These are phyloP conservation scores for Rhinolophus ferrumequinum DNA, from an alignment of 2,113 vertebrate genomes.

Conservation along the genomic window DNA sequence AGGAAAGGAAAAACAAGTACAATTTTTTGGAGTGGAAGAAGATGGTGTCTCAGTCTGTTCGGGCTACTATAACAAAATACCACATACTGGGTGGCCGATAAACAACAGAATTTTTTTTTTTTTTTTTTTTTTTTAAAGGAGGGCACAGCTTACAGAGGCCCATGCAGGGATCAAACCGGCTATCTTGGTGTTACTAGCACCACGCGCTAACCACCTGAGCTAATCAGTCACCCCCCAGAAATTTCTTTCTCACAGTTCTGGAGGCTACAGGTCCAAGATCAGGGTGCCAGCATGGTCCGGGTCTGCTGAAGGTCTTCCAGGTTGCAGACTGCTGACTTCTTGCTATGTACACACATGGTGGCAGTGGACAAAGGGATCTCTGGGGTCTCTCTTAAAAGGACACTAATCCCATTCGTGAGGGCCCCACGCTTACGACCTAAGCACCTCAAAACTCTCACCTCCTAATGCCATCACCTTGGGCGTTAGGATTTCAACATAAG, in stretches of 20 bases:
- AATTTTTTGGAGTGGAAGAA: not conserved
- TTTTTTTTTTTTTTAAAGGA: too few species aligned
- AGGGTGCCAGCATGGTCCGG: not conserved
- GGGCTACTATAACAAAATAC: not conserved
- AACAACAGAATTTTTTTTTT: not conserved
- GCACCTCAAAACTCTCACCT: not conserved
- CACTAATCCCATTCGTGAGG: too few species aligned
- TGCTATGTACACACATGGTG: not conserved
- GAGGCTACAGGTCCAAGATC: not conserved
- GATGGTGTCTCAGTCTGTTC: not conserved
- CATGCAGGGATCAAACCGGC: too few species aligned
- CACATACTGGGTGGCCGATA: not conserved
- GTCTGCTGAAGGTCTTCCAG: not conserved
- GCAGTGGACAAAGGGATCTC: not conserved
- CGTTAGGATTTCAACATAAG: not conserved
- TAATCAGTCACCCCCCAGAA: not conserved
- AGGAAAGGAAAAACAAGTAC: not conserved
- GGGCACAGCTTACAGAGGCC: too few species aligned
- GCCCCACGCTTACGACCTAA: not conserved
- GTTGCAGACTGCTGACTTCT: not conserved
- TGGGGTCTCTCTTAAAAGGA: not conserved
- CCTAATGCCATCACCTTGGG: not conserved
- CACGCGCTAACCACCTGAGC: too few species aligned
- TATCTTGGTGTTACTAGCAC: too few species aligned
- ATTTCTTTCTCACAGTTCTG: not conserved